Evolutionary conservation across 2,113 vertebrate genomes (phyloP), one percentile per base, ranked within the genome.

Genomic region (Zeus faber): DNA sequence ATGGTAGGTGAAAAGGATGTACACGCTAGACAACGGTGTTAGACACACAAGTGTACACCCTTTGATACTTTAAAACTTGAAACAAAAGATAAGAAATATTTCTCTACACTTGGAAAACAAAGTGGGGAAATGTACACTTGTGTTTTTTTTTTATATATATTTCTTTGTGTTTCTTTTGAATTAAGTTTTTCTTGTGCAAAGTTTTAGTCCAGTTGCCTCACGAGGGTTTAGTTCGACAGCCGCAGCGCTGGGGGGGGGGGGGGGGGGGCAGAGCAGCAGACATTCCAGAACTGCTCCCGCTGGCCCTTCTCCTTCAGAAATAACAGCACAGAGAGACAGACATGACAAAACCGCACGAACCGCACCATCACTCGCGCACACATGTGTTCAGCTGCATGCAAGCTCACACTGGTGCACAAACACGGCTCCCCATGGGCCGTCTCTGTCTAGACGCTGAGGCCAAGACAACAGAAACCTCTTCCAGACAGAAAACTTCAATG

Each of bases 1-100:
- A 95, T 3, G 86, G 93, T 95, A 86, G 26, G 76, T 77, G n/a
- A n/a, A n/a, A n/a, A 16, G 33, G 1, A 2, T 20, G 2, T 6
- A 67, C 20, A 0, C 0, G 11, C 27, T 11, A 4, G 31, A 39
- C 33, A 31, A 31, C 10, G n/a, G 44, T 20, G 6, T 13, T 24
- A 37, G n/a, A 33, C 41, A 10, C 35, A n/a, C n/a, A n/a, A n/a
- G n/a, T n/a, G n/a, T n/a, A n/a, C n/a, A n/a, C n/a, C n/a, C n/a
- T n/a, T n/a, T n/a, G n/a, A n/a, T n/a, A n/a, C n/a, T n/a, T n/a
- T n/a, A n/a, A n/a, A n/a, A n/a, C n/a, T n/a, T n/a, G n/a, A n/a
- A n/a, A n/a, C n/a, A n/a, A n/a, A n/a, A n/a, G n/a, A n/a, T n/a
- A n/a, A n/a, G n/a, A n/a, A n/a, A n/a, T n/a, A n/a, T n/a, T n/a